Base-by-base conservation (phyloP, 2,797 vertebrate genomes). In the Xiphorhynchus erythropygius region DNA sequence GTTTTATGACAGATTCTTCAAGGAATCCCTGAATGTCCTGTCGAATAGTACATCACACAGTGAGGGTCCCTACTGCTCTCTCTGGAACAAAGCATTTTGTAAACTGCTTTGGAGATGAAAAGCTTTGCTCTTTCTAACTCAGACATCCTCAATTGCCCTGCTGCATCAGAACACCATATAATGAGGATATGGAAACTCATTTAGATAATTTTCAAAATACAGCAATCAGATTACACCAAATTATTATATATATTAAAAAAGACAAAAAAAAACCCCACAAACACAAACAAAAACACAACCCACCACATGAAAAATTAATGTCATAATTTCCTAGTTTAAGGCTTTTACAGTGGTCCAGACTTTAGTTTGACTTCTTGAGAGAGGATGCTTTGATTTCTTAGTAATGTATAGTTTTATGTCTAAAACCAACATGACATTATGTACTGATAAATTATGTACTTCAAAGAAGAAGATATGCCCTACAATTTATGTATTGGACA, bases 21-120 rank as follows among this genome's bases (percentile, higher is more conserved):
- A 81, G 63, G 44, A 59, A 53, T 57, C 2, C 3, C 10, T 78
- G 10, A 18, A 25, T 7, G 7, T 62, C 10, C 11, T 63, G 10
- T 11, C 7, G 25, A 47, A n/a, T 11, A 19, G 7, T 68, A 18
- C 5, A 41, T 17, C 1, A 2, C 6, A 4, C 2, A 57, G 17
- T n/a, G 71, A 78, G 24, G 3, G 8, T 44, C 8, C 8, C 6
- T 23, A 18, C 7, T 39, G 11, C 2, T n/a, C 13, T 56, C 18
- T 52, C 27, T 23, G 56, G 55, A 59, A 7, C 27, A 55, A 24
- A 11, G 11, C 0, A 4, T 10, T 70, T 73, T 42, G 39, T 16
- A 57, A 70, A 49, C 3, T 11, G 4, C 37, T 79, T 82, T 42
- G 39, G 32, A 59, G 28, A 14, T 28, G 16, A 13, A 84, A 80